Evolutionary conservation across 2,888 invertebrate species (phyloP).

Genomic region (Drosophila fungiperda): DNA sequence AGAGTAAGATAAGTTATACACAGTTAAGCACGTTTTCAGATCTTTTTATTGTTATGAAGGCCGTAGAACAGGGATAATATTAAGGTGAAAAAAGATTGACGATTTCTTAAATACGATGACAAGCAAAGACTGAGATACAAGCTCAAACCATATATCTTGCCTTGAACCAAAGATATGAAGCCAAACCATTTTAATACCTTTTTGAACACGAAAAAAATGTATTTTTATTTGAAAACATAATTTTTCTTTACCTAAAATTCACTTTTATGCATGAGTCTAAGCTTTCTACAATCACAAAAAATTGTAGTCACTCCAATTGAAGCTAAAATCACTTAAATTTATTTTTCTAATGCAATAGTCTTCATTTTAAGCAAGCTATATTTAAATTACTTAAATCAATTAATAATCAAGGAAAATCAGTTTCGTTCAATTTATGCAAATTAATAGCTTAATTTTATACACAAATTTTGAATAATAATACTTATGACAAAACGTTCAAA

Average conservation of each 20-base stretch:
- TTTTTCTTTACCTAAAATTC: not conserved
- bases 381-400: not conserved
- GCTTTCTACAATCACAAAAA: not conserved
- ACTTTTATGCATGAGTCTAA: not conserved
- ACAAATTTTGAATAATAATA: not conserved
- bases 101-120: not conserved
- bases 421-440: not conserved
- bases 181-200: not conserved
- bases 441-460: not conserved
- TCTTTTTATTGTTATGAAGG: not conserved
- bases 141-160: not conserved
- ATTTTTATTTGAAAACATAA: not conserved
- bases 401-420: not conserved
- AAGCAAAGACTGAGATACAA: not conserved
- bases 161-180: not conserved
- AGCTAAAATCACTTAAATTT: not conserved
- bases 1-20: not conserved
- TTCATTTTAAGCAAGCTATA: not conserved
- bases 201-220: not conserved
- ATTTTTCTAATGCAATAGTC: not conserved
- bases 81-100: not conserved
- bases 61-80: not conserved
- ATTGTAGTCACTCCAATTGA: not conserved
- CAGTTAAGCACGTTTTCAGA: not conserved
- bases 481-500: not conserved